Base-by-base conservation (phyloP, 2,797 vertebrate species). In the Rachycentron canadum region DNA sequence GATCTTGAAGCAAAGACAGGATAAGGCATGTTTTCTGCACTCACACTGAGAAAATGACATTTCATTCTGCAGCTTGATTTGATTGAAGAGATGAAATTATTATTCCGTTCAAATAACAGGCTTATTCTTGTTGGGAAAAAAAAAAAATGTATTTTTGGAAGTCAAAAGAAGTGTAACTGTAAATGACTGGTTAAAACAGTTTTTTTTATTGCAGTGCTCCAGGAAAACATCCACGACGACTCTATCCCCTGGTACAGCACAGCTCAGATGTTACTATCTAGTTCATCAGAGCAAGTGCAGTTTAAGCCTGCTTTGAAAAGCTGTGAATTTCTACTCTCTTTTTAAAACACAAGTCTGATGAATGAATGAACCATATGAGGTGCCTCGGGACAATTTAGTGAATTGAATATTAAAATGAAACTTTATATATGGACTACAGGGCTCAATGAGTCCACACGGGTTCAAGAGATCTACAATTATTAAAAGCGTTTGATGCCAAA, bases 401-500 rank as follows among this genome's bases (percentile, higher is more conserved):
- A 86, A 90, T 86, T 84, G 69, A 92, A 90, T 85, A 83, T 67
- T 84, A 81, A 89, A 90, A 86, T 49, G 23, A 13, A 88, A 81
- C 71, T 78, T 82, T 49, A 73, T 74, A 86, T 90, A 69, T 79
- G 69, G 58, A 82, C 84, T 71, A 78, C 80, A 55, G 76, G 80
- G 79, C 82, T 89, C 81, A 89, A 82, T 91, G 84, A 88, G 81
- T 83, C 86, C 71, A 79, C 78, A 83, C 32, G 79, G 75, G 69
- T 81, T 88, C 86, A 79, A 62, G 47, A 84, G 69, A 85, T 66
- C 83, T 77, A 77, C 52, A 82, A 66, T 80, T 88, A 89, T 74
- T 87, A 65, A 91, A 92, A 85, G 76, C 80, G 82, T 90, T 91
- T 89, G 78, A 90, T 91, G 71, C 71, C 56, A 19, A 30, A 79